Evolutionary conservation across 2,113 vertebrate species (phyloP).

Genomic region (Rhinichthys klamathensis): DNA sequence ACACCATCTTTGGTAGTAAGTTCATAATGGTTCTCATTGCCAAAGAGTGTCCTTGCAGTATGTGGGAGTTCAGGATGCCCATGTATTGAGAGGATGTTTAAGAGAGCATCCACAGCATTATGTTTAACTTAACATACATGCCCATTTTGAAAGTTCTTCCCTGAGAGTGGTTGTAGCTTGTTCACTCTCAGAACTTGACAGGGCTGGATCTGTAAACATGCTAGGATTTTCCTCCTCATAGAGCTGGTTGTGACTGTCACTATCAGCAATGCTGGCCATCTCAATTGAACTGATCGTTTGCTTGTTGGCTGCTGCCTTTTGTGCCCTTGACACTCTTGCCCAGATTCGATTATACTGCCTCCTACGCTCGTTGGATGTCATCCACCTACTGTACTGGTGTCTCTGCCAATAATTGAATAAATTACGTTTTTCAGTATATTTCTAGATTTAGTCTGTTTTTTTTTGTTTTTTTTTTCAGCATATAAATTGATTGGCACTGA

Average conservation of each 20-base stretch:
- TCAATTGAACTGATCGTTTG: not conserved
- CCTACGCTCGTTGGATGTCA: too few species aligned
- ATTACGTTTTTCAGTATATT: too few species aligned
- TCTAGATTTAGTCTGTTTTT: too few species aligned
- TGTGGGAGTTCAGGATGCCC: constrained; percentile 1
- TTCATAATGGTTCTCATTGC: not conserved
- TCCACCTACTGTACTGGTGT: too few species aligned
- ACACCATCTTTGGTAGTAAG: constrained; percentile 2
- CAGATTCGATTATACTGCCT: not conserved
- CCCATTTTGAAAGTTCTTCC: constrained; percentile 4
- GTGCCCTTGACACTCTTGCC: too few species aligned
- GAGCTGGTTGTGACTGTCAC: too few species aligned
- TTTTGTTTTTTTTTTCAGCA: not conserved
- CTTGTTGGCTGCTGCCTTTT: too few species aligned
- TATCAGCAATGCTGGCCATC: not conserved
- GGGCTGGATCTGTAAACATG: too few species aligned
- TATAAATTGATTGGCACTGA: not conserved
- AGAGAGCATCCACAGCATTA: constrained; percentile 29
- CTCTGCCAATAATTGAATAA: too few species aligned
- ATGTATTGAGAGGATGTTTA: too few species aligned
- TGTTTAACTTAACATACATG: constrained; percentile 31
- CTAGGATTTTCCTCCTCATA: too few species aligned
- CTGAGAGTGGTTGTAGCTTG: not conserved
- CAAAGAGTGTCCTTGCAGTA: constrained; percentile 16
- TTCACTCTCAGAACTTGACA: too few species aligned